Evolutionary conservation across 2,113 vertebrate genomes (phyloP).

Genomic region (Pachypanchax playfairii): DNA sequence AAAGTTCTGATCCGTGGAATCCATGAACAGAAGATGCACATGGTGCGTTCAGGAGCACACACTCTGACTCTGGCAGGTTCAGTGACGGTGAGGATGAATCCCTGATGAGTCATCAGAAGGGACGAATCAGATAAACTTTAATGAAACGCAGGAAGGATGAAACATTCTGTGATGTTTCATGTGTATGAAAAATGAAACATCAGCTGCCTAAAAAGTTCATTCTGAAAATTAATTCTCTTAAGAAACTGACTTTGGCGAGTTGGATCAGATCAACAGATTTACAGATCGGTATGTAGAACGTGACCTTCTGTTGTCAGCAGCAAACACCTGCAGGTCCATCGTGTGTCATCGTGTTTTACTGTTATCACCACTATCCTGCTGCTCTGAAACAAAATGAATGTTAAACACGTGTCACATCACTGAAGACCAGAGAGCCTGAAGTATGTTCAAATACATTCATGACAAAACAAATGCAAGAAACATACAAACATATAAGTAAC

Average conservation of each 20-base stretch:
- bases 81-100: neutral
- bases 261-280: no score
- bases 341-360: neutral
- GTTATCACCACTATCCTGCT: neutral
- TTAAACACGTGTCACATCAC: neutral
- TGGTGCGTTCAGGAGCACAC: neutral
- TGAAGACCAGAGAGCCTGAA: neutral
- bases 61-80: neutral
- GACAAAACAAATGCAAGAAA: no score
- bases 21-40: neutral
- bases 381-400: neutral
- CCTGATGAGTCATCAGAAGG: neutral
- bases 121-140: neutral
- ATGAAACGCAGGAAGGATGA: neutral
- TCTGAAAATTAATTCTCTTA: no score
- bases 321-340: neutral
- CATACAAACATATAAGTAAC: no score
- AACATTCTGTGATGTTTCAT: neutral
- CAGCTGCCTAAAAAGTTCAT: no score
- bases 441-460: no score
- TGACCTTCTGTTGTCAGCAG: neutral
- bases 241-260: no score
- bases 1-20: neutral
- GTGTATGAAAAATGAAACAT: no score
- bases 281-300: neutral